phyloP scores from a whole-genome alignment of 2,113 vertebrate species.

The Nesospiza acunhae region DNA sequence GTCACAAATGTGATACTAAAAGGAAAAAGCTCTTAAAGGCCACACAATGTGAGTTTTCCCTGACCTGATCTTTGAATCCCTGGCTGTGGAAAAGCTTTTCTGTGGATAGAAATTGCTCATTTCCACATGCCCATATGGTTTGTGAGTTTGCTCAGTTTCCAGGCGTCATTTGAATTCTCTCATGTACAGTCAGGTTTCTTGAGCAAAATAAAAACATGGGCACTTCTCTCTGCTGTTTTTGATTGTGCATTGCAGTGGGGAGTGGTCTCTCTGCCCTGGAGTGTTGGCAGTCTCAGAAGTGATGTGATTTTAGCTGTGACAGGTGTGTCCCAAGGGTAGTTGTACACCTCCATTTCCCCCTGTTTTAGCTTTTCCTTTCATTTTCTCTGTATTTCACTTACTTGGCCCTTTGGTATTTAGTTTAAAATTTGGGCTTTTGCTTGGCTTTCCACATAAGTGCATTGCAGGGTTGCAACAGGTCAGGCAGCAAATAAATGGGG shows the following conservation, averaged over 20 bases:
- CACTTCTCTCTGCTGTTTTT: background rate
- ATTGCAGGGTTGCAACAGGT: background rate
- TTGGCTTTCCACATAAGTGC: accelerated
- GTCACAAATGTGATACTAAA: background rate
- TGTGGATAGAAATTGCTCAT: background rate
- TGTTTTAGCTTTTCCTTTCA: background rate
- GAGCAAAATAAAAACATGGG: background rate
- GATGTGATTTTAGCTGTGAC: background rate
- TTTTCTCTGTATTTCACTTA: background rate
- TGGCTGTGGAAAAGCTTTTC: background rate
- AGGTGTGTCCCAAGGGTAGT: background rate
- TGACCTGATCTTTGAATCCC: background rate
- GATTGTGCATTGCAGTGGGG: background rate
- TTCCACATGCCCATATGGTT: background rate
- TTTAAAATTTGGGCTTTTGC: background rate
- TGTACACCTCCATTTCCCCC: accelerated
- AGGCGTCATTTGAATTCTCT: background rate
- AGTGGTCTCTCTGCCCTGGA: background rate
- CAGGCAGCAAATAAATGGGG: background rate
- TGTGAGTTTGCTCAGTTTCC: background rate
- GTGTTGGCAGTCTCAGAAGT: background rate
- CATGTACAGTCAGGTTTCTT: background rate
- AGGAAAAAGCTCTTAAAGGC: background rate
- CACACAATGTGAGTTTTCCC: background rate
- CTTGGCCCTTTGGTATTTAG: background rate